A percentile compares a stretch with the other conserved stretches of the same genome.
Evolutionary conservation across 2,113 vertebrate genomes (phyloP).

Genomic region (Amblyornis subalaris): DNA sequence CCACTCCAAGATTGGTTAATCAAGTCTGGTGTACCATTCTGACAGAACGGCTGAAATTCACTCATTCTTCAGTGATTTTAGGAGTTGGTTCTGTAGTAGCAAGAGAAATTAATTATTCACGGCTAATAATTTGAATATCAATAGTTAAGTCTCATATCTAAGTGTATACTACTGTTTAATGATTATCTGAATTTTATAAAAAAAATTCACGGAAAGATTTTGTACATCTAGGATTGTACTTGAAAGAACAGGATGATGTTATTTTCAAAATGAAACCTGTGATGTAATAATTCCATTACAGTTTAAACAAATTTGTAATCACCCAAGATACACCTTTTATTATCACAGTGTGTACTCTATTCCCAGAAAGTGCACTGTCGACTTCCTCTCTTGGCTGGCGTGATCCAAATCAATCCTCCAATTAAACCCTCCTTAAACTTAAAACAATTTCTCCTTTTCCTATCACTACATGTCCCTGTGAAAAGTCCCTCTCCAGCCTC

Average conservation of each 20-base stretch:
- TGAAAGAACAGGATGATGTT: neutral
- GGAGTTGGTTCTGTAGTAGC: neutral
- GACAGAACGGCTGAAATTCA: conserved; percentile 10
- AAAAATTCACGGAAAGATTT: neutral
- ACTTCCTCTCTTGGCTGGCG: neutral
- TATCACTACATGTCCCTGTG: neutral
- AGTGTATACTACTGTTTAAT: neutral
- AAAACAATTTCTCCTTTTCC: neutral
- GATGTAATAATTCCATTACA: neutral
- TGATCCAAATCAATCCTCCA: neutral
- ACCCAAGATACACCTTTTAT: neutral
- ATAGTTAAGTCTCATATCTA: neutral
- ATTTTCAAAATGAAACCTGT: neutral
- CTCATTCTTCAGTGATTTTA: conserved; percentile 17
- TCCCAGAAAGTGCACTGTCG: neutral
- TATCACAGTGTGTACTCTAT: neutral
- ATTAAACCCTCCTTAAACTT: neutral
- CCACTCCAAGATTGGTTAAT: conserved; percentile 31
- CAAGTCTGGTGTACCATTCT: conserved; percentile 19
- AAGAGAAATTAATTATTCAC: neutral
- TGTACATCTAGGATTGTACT: neutral
- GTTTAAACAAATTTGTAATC: neutral
- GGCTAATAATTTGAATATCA: neutral
- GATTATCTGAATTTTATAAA: neutral
- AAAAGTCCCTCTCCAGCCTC: neutral